phyloP scores from a whole-genome alignment of 2,797 vertebrate species.

The Myotis myotis region DNA sequence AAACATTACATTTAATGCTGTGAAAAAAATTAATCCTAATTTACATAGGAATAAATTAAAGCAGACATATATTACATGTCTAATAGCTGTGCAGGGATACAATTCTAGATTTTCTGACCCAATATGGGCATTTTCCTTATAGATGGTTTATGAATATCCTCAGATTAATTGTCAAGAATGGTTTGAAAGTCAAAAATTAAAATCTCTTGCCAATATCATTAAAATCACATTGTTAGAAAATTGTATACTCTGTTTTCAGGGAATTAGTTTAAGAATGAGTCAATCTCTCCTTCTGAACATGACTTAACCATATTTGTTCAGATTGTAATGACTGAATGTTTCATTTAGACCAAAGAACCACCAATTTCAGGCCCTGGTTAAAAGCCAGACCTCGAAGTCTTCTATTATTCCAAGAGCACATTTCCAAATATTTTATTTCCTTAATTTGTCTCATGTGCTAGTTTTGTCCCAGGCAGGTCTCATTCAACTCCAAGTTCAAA shows the following conservation, averaged over 20 bases:
- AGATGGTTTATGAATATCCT: neutral
- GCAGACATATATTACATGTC: neutral
- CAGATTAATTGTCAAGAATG: slow-evolving; percentile 45
- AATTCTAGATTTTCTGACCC: slow-evolving; percentile 28
- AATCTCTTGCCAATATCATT: slow-evolving; percentile 9
- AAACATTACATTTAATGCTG: slow-evolving; percentile 12
- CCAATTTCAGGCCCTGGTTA: slow-evolving; percentile 79
- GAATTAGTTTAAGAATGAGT: slow-evolving; percentile 64
- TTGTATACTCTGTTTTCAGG: slow-evolving; percentile 35
- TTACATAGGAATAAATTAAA: slow-evolving; percentile 9
- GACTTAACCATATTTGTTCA: slow-evolving; percentile 70
- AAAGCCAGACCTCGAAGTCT: slow-evolving; percentile 80
- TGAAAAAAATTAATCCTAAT: neutral
- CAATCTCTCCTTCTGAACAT: slow-evolving; percentile 59
- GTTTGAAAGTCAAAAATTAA: slow-evolving; percentile 46
- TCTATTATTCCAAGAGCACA: slow-evolving; percentile 82
- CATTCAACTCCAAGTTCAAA: slow-evolving; percentile 81
- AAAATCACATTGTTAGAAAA: slow-evolving; percentile 58
- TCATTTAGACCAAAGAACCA: slow-evolving; percentile 78
- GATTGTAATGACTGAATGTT: slow-evolving; percentile 75
- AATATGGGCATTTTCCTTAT: neutral
- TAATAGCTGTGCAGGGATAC: neutral
- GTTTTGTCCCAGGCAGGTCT: slow-evolving; percentile 80
- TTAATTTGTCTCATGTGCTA: slow-evolving; percentile 83
- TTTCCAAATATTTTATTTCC: slow-evolving; percentile 85